Conservation (phyloP, 2,113 vertebrate genomes). For the Ptilorrhoa leucosticta region DNA sequence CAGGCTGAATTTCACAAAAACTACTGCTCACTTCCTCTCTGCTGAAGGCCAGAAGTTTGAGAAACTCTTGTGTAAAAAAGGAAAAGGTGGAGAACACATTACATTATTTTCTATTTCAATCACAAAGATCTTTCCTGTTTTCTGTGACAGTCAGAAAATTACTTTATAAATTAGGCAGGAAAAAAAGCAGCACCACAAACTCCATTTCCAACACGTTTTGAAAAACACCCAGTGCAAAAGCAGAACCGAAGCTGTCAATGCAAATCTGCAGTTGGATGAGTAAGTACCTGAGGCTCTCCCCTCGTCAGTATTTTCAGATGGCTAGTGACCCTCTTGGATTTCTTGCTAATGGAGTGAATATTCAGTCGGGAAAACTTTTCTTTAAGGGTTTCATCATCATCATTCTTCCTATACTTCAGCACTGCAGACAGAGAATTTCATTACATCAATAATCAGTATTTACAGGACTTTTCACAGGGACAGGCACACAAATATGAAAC, state of each 20-base stretch:
- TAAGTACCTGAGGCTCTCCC: conserved; percentile 88
- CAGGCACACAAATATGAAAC: neutral
- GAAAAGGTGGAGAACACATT: neutral
- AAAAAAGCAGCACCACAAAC: neutral
- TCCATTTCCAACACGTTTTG: neutral
- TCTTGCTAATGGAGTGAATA: conserved; percentile 96
- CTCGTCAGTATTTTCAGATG: conserved; percentile 91
- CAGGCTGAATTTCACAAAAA: neutral
- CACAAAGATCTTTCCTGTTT: conserved; percentile 17
- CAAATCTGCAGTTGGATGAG: neutral
- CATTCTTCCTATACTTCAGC: conserved; percentile 91
- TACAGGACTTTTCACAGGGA: neutral
- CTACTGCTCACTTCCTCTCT: neutral
- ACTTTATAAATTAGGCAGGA: neutral
- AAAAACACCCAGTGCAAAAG: neutral
- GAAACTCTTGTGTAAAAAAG: conserved; percentile 1
- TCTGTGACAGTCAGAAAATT: neutral
- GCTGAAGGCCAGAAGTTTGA: neutral
- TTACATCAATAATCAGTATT: neutral
- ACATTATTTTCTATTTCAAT: conserved; percentile 10
- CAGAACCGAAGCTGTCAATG: neutral
- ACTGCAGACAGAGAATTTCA: conserved; percentile 74
- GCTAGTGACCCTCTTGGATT: conserved; percentile 92
- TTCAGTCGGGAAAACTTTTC: conserved; percentile 89
- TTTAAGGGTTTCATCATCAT: conserved; percentile 90